Percentiles rank a stretch among this genome's conserved stretches.
Conservation (phyloP, 2,113 vertebrate genomes). For the Ia io region DNA sequence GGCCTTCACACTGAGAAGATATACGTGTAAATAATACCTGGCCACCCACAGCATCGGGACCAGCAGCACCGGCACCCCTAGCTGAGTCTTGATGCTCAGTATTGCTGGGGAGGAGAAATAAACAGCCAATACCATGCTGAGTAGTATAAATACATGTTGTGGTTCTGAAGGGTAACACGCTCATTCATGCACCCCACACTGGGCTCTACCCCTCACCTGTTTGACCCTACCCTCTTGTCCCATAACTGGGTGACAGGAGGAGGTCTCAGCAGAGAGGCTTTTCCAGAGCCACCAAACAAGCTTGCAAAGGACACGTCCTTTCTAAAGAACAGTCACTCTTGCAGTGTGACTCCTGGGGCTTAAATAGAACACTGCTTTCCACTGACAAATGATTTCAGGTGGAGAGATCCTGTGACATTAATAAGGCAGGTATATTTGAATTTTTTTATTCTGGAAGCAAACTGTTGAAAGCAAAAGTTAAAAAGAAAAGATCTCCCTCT, state of each 20-base stretch:
- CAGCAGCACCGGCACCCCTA: rapidly evolving
- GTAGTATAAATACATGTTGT: not conserved
- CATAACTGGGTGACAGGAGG: not conserved
- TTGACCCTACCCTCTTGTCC: not conserved
- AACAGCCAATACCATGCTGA: not conserved
- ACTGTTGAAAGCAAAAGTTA: slow-evolving; percentile 8
- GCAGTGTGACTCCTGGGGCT: not conserved
- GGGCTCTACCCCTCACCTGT: not conserved
- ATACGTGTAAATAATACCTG: not conserved
- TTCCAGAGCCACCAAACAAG: not conserved
- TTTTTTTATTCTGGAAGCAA: slow-evolving; percentile 46
- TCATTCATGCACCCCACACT: not conserved
- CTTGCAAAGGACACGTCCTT: not conserved
- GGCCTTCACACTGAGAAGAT: not conserved
- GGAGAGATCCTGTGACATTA: not conserved
- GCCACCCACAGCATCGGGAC: not conserved
- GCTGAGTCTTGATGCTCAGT: not conserved
- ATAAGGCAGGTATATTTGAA: not conserved
- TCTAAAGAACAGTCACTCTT: not conserved
- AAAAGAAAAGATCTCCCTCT: not conserved
- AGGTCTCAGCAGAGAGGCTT: not conserved
- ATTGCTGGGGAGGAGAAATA: not conserved
- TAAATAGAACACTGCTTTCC: not conserved
- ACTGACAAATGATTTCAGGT: not conserved
- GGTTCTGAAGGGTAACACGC: not conserved